Evolutionary conservation across 2,113 vertebrate species (phyloP).

Genomic region (Brachypodius melanocephalos): DNA sequence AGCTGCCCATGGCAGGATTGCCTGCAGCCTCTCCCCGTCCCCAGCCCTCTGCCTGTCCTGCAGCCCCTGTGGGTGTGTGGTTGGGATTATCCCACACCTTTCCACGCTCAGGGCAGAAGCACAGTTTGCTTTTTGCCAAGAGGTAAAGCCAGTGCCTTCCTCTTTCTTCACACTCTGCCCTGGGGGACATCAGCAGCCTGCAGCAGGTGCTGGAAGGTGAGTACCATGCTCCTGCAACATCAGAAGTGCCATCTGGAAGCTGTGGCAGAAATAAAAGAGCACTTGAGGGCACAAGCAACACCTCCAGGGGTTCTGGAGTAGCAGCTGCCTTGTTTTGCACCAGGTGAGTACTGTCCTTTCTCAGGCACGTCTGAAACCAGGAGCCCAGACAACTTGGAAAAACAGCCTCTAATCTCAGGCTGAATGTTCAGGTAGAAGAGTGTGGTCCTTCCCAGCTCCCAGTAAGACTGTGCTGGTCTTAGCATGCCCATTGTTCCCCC

Average conservation of each 20-base stretch:
- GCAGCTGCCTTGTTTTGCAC: not conserved
- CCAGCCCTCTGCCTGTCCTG: not conserved
- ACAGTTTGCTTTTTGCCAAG: not conserved
- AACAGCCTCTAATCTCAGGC: not conserved
- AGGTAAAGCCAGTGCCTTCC: not conserved
- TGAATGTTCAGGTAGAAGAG: not conserved
- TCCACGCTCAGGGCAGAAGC: not conserved
- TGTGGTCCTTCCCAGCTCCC: not conserved
- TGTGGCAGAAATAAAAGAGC: not conserved
- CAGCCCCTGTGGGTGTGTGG: not conserved
- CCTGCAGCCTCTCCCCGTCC: not conserved
- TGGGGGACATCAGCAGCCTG: not conserved
- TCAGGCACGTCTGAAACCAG: not conserved
- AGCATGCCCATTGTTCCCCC: not conserved
- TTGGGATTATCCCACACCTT: not conserved
- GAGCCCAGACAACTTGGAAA: not conserved
- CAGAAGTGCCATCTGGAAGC: rapidly evolving
- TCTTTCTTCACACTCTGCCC: not conserved
- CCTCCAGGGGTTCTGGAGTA: not conserved
- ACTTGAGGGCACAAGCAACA: not conserved
- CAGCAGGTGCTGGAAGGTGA: not conserved
- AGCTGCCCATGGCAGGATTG: not conserved
- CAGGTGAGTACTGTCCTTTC: not conserved
- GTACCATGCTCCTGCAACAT: not conserved
- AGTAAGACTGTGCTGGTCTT: not conserved